These are phyloP conservation scores for Drosophila mettleri DNA, from an alignment of 2,888 invertebrate species.

Conservation along the genomic window DNA sequence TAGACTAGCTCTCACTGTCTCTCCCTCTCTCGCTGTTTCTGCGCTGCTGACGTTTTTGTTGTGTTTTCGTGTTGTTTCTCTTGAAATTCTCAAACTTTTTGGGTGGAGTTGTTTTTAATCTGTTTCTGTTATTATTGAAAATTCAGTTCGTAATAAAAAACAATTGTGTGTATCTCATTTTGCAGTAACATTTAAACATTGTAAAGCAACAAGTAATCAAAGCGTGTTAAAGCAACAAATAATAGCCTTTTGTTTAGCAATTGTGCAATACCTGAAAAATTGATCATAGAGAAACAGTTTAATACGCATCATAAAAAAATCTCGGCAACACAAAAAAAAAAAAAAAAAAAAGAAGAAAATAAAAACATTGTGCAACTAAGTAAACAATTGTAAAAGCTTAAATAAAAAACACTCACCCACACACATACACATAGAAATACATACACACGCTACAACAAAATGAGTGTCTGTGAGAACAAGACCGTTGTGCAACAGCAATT, in stretches of 20 bases:
- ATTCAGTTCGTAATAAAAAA: conserved; percentile 33
- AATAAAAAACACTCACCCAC: conserved; percentile 31
- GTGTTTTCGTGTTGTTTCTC: conserved; percentile 46
- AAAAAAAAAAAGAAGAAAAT: conserved; percentile 27
- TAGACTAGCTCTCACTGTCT: conserved; percentile 53
- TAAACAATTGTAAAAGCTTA: conserved; percentile 58
- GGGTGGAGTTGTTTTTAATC: conserved; percentile 77
- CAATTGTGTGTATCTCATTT: conserved; percentile 47
- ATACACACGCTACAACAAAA: conserved; percentile 49
- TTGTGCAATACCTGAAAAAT: conserved; percentile 66
- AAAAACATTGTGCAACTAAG: conserved; percentile 53
- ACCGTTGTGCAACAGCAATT: conserved; percentile 80
- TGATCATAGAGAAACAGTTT: conserved; percentile 50
- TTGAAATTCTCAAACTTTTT: conserved; percentile 52
- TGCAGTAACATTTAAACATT: conserved; percentile 49
- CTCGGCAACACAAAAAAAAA: conserved; percentile 30
- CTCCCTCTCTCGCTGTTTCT: background rate
- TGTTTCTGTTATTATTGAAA: conserved; percentile 55
- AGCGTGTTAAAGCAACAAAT: conserved; percentile 24
- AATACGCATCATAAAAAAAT: conserved; percentile 51
- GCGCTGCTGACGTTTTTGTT: conserved; percentile 41
- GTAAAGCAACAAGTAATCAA: conserved; percentile 31
- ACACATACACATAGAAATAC: conserved; percentile 26
- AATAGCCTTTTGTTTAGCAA: conserved; percentile 53
- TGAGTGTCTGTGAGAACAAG: conserved; percentile 85